Evolutionary conservation across 2,113 vertebrate genomes (phyloP).

Genomic region (Calypte anna): DNA sequence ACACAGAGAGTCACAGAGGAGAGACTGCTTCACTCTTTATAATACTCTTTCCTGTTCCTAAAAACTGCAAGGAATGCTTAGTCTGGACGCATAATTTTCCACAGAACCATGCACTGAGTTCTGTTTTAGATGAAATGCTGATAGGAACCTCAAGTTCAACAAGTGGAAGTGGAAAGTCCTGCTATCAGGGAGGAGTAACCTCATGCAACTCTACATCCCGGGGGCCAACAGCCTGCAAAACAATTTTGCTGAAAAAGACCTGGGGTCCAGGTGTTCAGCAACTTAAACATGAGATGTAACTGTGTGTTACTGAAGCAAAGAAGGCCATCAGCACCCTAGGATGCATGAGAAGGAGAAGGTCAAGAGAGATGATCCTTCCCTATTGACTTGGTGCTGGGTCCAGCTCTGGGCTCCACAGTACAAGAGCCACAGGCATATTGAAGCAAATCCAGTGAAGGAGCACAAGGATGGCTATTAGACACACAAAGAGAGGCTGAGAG

Average conservation of each 20-base stretch:
- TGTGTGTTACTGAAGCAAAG: background rate
- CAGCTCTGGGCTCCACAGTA: background rate
- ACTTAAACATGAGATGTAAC: background rate
- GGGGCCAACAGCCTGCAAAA: background rate
- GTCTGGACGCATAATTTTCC: background rate
- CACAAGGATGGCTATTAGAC: background rate
- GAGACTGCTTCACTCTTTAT: background rate
- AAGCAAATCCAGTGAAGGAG: fast-evolving
- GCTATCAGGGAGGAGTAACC: background rate
- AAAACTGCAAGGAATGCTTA: background rate
- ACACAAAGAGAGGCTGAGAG: background rate
- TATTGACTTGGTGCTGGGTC: fast-evolving
- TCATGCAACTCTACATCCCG: background rate
- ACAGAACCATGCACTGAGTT: background rate
- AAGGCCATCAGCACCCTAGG: background rate
- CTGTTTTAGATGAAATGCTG: background rate
- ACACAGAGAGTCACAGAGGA: background rate
- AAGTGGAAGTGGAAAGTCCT: background rate
- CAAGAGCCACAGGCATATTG: background rate
- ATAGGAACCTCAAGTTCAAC: background rate
- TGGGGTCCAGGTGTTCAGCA: background rate
- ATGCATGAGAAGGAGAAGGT: background rate
- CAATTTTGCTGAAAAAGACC: background rate
- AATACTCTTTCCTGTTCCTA: background rate
- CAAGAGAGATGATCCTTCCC: background rate